Evolutionary conservation across 2,797 vertebrate species (phyloP).

Genomic region (Propithecus deckenii): DNA sequence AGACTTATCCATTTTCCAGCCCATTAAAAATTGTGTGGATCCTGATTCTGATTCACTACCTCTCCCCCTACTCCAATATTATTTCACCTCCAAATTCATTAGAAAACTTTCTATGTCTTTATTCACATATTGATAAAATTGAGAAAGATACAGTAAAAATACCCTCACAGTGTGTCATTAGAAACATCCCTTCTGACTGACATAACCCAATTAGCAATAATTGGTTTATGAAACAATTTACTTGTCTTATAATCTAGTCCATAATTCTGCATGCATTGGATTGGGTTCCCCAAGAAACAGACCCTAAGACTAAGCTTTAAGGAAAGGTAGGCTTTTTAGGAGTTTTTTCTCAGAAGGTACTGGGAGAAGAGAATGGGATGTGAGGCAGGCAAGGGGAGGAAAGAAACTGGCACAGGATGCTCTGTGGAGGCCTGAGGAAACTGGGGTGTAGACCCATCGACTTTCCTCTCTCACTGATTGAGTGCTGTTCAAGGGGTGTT

Average conservation of each 20-base stretch:
- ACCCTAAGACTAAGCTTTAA: background rate
- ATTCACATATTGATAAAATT: background rate
- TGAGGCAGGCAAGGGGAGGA: background rate
- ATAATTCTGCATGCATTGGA: background rate
- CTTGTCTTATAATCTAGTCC: background rate
- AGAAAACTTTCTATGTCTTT: background rate
- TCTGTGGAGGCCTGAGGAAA: background rate
- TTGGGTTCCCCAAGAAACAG: background rate
- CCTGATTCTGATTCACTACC: background rate
- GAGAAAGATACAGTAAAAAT: background rate
- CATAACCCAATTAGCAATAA: background rate
- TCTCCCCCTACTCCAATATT: background rate
- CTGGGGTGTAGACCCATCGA: rapidly evolving
- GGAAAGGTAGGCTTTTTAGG: background rate
- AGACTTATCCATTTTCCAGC: background rate
- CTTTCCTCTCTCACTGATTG: background rate
- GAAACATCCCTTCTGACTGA: background rate
- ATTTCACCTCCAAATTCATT: background rate
- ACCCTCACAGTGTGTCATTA: background rate
- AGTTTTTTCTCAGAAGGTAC: background rate
- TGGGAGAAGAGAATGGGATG: background rate
- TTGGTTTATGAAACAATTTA: background rate
- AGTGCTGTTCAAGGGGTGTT: background rate
- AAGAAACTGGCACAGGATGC: background rate
- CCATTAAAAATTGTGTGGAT: background rate